Conservation (phyloP, 2,888 invertebrate genomes). For the Stictocephala bisonia region DNA sequence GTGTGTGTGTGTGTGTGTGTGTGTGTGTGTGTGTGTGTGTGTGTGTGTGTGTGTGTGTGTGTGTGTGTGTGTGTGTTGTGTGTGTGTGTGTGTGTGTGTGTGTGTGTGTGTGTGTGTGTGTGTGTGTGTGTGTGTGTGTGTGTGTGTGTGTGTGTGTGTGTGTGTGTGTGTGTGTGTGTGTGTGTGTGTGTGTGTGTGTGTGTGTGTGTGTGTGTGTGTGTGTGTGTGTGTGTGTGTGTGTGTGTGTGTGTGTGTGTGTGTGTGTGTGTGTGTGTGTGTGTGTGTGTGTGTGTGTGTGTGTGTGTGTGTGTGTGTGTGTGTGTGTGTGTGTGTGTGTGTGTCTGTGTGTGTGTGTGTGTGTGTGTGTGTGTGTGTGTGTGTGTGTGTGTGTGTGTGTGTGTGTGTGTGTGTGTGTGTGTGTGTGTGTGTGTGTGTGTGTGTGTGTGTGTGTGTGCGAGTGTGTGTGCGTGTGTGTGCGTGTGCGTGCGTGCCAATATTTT, state of each 20-base stretch:
- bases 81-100: not conserved
- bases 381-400: not conserved
- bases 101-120: not conserved
- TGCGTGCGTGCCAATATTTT: not conserved
- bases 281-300: constrained; percentile 12
- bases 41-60: not conserved
- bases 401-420: not conserved
- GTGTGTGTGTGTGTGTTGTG: not conserved
- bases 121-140: not conserved
- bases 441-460: not conserved
- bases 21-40: not conserved
- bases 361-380: not conserved
- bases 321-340: not conserved
- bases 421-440: not conserved
- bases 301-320: not conserved
- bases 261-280: constrained; percentile 22
- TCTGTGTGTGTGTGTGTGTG: not conserved
- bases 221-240: constrained; percentile 16
- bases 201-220: not conserved
- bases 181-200: constrained; percentile 1
- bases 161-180: not conserved
- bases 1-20: constrained; percentile 8
- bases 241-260: constrained; percentile 8
- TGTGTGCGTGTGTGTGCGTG: not conserved
- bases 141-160: not conserved